Base-by-base conservation (phyloP, 2,888 invertebrate species). In the Acrobasis consociella region DNA sequence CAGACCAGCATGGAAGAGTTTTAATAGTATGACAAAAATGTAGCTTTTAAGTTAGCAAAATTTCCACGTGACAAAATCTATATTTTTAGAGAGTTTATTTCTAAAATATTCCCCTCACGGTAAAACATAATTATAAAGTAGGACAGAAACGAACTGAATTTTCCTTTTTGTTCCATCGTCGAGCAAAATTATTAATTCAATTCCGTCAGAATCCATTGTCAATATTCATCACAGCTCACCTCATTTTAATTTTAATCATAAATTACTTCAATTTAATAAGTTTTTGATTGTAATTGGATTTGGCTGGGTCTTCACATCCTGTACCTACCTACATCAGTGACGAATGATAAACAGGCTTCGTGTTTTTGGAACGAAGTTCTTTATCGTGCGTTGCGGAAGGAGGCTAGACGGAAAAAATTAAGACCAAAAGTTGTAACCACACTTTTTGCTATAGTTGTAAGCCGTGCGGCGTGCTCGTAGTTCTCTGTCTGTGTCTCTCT, bases 141-240 rank as follows among this genome's bases (percentile, higher is more conserved):
- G 46, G 5, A 1, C 46, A 46, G 46, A 46, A 46, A 13, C 13
- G 46, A 46, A 46, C 51, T 42, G 51, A 52, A 51, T 46, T 11
- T 37, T 49, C 37, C 46, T 8, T 16, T 46, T 46, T 46, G 46
- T 46, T 46, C 46, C 13, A 13, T 31, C n/a, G 46, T 55, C 62
- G 67, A 69, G 69, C 64, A 68, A 64, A 70, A 69, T 71, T 69
- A 69, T 67, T 64, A 70, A 71, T 70, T 71, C 66, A 72, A 72
- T 70, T 70, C 70, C 65, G 62, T 66, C 64, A 60, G 62, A 64
- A 64, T 63, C 63, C 62, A 65, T 63, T 67, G 74, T 70, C 72
- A 75, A 74, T 74, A 72, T 72, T 73, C 69, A 71, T 71, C 67
- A 65, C 59, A 66, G 67, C 66, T 65, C 67, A 67, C 64, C 64